Conservation (phyloP, 2,888 invertebrate species). For the Pyrochroa serraticornis region DNA sequence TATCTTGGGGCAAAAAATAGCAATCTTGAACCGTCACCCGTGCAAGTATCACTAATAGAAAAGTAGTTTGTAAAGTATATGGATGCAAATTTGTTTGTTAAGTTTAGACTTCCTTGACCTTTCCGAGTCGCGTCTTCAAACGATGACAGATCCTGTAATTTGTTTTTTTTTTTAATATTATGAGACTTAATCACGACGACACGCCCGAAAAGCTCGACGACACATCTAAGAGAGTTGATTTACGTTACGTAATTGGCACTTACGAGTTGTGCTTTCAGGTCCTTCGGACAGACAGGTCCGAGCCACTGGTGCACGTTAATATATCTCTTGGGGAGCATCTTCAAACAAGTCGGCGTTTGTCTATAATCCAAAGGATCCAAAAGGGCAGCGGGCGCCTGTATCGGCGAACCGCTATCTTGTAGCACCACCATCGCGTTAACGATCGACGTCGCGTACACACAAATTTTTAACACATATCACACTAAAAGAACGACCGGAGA, state of each 20-base stretch:
- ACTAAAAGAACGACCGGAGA: constrained; percentile 19
- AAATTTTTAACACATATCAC: constrained; percentile 31
- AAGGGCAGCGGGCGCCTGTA: constrained; percentile 66
- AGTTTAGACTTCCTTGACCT: constrained; percentile 15
- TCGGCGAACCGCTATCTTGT: constrained; percentile 71
- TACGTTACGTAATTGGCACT: constrained; percentile 48
- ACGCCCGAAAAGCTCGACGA: no score
- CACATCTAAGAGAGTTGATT: neutral
- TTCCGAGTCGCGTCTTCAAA: neutral
- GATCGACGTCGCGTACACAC: constrained; percentile 27
- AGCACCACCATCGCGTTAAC: constrained; percentile 66
- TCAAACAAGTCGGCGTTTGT: constrained; percentile 82
- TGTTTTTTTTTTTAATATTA: no score
- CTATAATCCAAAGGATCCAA: constrained; percentile 77
- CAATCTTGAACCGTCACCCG: constrained; percentile 5
- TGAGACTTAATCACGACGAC: no score
- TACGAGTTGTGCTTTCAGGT: constrained; percentile 81
- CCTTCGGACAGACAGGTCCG: constrained; percentile 80
- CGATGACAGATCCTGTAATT: no score
- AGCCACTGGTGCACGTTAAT: constrained; percentile 91
- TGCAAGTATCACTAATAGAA: constrained; percentile 1
- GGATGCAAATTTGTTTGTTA: no score
- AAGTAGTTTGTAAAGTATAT: no score
- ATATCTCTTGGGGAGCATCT: constrained; percentile 89
- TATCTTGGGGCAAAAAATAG: constrained; percentile 18